Percentiles rank a stretch among this genome's conserved stretches.
These are phyloP conservation scores for Okamejei kenojei DNA, from an alignment of 2,797 vertebrate genomes.

Conservation along the genomic window DNA sequence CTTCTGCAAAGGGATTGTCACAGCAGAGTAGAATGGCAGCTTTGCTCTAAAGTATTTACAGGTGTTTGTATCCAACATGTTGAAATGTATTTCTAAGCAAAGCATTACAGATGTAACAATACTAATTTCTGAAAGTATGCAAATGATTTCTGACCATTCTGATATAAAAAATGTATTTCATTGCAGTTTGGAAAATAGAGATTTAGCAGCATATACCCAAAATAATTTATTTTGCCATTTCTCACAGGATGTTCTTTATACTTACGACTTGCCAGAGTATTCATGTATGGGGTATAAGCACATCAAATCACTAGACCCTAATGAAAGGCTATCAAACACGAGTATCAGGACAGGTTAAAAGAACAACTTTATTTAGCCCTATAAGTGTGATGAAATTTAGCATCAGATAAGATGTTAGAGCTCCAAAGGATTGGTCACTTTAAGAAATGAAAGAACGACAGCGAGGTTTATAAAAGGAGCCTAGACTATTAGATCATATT, in stretches of 20 bases:
- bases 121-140: not conserved
- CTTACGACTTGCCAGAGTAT: not conserved
- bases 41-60: not conserved
- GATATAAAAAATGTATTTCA: not conserved
- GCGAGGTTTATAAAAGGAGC: not conserved
- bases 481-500: no score
- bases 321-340: not conserved
- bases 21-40: not conserved
- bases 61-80: not conserved
- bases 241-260: not conserved
- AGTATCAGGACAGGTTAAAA: not conserved
- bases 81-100: not conserved
- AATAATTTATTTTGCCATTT: not conserved
- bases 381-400: not conserved
- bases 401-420: not conserved
- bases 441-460: no score
- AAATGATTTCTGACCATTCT: not conserved
- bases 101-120: not conserved
- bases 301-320: not conserved
- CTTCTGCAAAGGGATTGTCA: not conserved
- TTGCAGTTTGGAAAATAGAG: not conserved
- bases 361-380: no score
- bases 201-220: not conserved
- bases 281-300: not conserved
- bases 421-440: not conserved